Conservation (phyloP, 2,797 vertebrate genomes). For the Intellagama lesueurii region DNA sequence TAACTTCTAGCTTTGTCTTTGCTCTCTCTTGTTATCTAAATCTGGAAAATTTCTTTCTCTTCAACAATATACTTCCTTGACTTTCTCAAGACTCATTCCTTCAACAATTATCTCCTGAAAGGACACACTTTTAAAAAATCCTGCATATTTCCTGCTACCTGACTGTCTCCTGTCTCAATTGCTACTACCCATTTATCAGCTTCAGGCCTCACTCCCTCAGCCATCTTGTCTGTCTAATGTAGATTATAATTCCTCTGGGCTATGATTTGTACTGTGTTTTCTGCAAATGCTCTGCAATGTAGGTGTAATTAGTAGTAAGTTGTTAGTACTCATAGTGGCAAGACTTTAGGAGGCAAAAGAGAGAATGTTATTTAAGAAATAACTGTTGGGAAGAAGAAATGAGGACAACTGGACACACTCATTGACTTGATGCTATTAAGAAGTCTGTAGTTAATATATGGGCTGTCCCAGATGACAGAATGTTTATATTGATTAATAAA, state of each 20-base stretch:
- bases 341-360: conserved; percentile 39
- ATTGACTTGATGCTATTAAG: conserved; percentile 22
- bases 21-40: not conserved
- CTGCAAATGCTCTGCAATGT: not conserved
- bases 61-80: not conserved
- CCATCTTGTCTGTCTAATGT: not conserved
- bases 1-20: not conserved
- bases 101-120: not conserved
- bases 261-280: not conserved
- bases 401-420: conserved; percentile 40
- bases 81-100: not conserved
- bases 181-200: not conserved
- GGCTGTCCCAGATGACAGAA: not conserved
- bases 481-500: conserved; percentile 25
- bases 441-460: not conserved
- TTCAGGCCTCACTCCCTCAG: not conserved
- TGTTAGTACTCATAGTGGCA: not conserved
- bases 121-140: not conserved
- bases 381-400: conserved; percentile 33
- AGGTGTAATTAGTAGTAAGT: not conserved
- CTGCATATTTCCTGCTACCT: not conserved
- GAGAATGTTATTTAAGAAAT: conserved; percentile 29
- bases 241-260: not conserved
- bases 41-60: not conserved
- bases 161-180: not conserved